These are phyloP conservation scores for Odontamblyopus lacepedii DNA, from an alignment of 2,797 vertebrate species.

Conservation along the genomic window DNA sequence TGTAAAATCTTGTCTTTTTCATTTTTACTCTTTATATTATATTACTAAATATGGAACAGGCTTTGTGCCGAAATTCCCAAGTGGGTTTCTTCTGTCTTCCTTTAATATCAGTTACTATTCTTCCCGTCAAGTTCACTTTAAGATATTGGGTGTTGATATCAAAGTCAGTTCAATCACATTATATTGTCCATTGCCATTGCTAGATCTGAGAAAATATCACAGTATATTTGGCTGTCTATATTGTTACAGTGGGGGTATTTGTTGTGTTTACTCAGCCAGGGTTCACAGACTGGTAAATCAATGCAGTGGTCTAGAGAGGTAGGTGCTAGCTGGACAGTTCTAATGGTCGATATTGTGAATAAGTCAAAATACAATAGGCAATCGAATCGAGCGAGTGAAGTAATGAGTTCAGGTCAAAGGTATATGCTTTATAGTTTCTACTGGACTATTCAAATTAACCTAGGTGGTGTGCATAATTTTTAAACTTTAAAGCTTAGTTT, in stretches of 20 bases:
- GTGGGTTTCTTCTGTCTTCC: constrained; percentile 36
- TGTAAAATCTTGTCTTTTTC: constrained; percentile 50
- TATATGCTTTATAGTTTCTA: background rate
- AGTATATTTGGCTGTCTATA: background rate
- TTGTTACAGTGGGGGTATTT: background rate
- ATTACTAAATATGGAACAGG: constrained; percentile 48
- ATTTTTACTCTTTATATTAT: constrained; percentile 41
- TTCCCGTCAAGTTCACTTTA: constrained; percentile 30
- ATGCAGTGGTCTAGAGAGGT: background rate
- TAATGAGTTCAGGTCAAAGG: background rate
- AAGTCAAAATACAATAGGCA: background rate
- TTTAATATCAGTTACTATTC: constrained; percentile 37
- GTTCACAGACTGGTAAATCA: constrained; percentile 12
- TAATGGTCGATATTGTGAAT: constrained; percentile 1
- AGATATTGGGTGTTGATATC: constrained; percentile 34
- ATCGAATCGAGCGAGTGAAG: background rate
- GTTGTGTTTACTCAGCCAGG: background rate
- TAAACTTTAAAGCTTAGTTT: too few relatives aligned
- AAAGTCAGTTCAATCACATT: constrained; percentile 10
- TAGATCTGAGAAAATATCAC: background rate
- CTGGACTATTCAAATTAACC: too few relatives aligned
- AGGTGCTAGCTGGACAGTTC: constrained; percentile 1
- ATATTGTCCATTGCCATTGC: constrained; percentile 6
- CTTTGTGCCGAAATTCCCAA: constrained; percentile 45
- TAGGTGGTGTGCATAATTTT: too few relatives aligned